Conservation (phyloP, 1,140 invertebrate genomes). For the Heterodera schachtii region DNA sequence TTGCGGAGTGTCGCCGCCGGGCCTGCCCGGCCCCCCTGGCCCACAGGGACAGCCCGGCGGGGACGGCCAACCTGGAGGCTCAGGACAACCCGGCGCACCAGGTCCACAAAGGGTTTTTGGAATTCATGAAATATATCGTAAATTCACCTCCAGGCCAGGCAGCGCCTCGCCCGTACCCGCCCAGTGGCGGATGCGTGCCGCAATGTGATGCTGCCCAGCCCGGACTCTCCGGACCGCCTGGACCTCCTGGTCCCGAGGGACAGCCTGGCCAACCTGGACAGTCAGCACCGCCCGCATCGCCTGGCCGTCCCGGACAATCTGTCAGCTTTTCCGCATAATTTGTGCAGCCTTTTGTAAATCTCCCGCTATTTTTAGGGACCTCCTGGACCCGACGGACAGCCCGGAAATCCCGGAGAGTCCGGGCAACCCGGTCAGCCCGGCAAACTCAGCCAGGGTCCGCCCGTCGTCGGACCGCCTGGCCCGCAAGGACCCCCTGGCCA, state of each 20-base stretch:
- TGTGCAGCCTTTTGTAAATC: background rate
- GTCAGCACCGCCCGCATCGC: slow-evolving; percentile 20
- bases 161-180: background rate
- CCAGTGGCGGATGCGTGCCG: background rate
- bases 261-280: slow-evolving; percentile 24
- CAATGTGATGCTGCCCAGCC: slow-evolving; percentile 9
- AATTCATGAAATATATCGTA: background rate
- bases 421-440: slow-evolving; percentile 15
- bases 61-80: slow-evolving; percentile 1
- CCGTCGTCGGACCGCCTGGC: slow-evolving; percentile 41
- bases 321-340: background rate
- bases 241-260: slow-evolving; percentile 44
- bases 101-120: background rate
- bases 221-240: slow-evolving; percentile 29
- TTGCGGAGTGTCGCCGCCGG: slow-evolving; percentile 10
- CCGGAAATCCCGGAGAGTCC: slow-evolving; percentile 15
- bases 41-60: background rate
- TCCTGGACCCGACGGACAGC: slow-evolving; percentile 30
- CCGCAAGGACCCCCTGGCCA: slow-evolving; percentile 17
- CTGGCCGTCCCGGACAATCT: slow-evolving; percentile 32
- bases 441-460: slow-evolving; percentile 18
- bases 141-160: background rate
- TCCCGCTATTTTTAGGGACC: background rate
- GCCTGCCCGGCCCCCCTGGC: slow-evolving; percentile 17
- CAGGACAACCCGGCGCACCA: slow-evolving; percentile 2